Conservation (phyloP, 2,888 invertebrate species). For the Polydrusus pterygomalis region DNA sequence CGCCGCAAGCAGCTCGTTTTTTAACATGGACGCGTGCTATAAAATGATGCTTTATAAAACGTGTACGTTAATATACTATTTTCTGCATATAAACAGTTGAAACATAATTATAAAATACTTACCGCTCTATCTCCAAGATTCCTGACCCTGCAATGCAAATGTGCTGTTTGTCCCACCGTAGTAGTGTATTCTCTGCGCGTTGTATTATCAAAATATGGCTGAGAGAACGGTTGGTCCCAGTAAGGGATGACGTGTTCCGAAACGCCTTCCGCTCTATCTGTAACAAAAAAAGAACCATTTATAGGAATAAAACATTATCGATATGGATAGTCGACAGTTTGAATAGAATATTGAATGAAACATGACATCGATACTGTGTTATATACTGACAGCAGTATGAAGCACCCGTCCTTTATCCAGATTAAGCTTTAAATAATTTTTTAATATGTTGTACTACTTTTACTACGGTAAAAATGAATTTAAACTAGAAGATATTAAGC, state of each 20-base stretch:
- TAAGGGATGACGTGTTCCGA: slow-evolving; percentile 67
- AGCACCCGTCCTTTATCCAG: too few relatives aligned
- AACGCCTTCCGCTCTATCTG: slow-evolving; percentile 66
- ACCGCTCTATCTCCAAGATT: slow-evolving; percentile 93
- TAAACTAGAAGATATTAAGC: too few relatives aligned
- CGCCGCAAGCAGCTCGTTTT: too few relatives aligned
- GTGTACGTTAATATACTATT: too few relatives aligned
- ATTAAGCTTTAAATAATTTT: too few relatives aligned
- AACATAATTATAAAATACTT: slow-evolving; percentile 73
- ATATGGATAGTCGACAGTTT: not conserved
- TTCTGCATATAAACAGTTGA: slow-evolving; percentile 65
- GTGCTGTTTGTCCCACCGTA: slow-evolving; percentile 90
- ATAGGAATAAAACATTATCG: not conserved
- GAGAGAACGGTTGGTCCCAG: slow-evolving; percentile 83
- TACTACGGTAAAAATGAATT: too few relatives aligned
- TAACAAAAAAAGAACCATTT: slow-evolving; percentile 59
- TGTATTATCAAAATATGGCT: slow-evolving; percentile 92
- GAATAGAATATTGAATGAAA: not conserved
- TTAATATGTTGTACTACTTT: too few relatives aligned
- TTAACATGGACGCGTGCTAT: too few relatives aligned
- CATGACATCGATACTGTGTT: too few relatives aligned
- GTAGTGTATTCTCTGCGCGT: slow-evolving; percentile 89
- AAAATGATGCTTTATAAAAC: too few relatives aligned
- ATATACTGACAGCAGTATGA: too few relatives aligned
- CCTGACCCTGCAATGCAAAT: slow-evolving; percentile 88